phyloP scores from a whole-genome alignment of 2,113 vertebrate genomes.

The Lates calcarifer region DNA sequence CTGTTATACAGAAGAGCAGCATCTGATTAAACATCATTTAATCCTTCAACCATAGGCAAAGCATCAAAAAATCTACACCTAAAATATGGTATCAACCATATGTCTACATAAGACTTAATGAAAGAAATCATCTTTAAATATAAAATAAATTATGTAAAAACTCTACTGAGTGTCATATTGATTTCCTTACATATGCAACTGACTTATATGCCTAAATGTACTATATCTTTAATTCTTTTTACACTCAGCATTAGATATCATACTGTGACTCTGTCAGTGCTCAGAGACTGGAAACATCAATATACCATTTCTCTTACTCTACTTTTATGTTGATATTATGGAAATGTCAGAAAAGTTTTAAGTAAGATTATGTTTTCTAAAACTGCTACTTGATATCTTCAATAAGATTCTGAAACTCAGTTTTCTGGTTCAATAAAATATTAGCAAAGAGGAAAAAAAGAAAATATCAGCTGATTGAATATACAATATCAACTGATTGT shows the following conservation, averaged over 20 bases:
- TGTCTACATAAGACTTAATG: conserved; percentile 61
- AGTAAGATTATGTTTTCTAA: not conserved
- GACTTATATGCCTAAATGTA: not conserved
- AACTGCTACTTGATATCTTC: not conserved
- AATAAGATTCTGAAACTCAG: conserved; percentile 4
- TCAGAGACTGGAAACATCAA: not conserved
- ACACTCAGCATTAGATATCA: not conserved
- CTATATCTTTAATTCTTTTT: not conserved
- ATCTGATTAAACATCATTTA: conserved; percentile 9
- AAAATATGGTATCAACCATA: conserved; percentile 31
- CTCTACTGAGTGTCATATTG: not conserved
- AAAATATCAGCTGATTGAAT: no score
- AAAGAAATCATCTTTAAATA: conserved; percentile 21
- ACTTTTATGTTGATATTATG: not conserved
- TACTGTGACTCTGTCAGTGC: not conserved
- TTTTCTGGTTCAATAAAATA: conserved; percentile 30
- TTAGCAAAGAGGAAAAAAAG: not conserved
- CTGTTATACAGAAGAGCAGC: conserved; percentile 36
- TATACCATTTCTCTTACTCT: not conserved
- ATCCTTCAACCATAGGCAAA: conserved; percentile 37
- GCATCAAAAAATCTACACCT: conserved; percentile 16
- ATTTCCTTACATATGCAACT: conserved; percentile 1
- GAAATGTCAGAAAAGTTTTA: not conserved
- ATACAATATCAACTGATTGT: conserved; percentile 19
- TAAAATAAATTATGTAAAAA: conserved; percentile 24